Conservation (phyloP, 2,797 vertebrate species). For the Ctenochaetus hawaiiensis region DNA sequence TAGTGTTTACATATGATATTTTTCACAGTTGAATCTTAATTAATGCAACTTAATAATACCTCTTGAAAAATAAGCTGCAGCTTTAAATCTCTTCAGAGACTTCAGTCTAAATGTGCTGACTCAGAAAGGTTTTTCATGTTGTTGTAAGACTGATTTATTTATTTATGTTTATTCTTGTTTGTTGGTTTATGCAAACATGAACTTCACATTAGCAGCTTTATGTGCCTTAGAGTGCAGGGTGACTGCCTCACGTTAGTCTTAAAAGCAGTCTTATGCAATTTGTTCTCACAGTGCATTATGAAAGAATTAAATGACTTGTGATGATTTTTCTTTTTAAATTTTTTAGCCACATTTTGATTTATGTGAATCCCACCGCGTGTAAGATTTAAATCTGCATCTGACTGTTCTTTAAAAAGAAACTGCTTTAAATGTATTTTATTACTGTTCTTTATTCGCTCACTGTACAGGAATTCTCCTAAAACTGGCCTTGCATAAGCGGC, state of each 20-base stretch:
- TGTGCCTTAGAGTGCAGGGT: too few species aligned
- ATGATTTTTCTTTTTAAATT: neutral
- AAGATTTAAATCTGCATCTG: constrained; percentile 10
- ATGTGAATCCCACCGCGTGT: neutral
- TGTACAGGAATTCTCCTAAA: constrained; percentile 1
- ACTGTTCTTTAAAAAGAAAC: constrained; percentile 3
- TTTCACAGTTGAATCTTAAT: fast-evolving
- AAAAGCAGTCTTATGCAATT: neutral
- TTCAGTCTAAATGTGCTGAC: neutral
- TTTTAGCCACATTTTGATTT: constrained; percentile 21
- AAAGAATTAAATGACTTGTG: neutral
- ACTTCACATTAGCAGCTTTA: too few species aligned
- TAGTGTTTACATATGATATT: neutral
- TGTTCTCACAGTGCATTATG: neutral
- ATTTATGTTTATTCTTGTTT: too few species aligned
- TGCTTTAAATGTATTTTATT: neutral
- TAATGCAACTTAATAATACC: too few species aligned
- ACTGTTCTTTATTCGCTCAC: neutral
- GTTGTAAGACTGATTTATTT: too few species aligned
- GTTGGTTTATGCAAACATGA: too few species aligned
- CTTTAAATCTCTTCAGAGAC: neutral
- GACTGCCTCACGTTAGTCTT: neutral
- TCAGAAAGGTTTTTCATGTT: neutral
- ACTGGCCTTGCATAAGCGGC: neutral
- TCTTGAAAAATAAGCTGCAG: neutral